Evolutionary conservation across 2,797 vertebrate species (phyloP).

Genomic region (Gallinago nigripennis): DNA sequence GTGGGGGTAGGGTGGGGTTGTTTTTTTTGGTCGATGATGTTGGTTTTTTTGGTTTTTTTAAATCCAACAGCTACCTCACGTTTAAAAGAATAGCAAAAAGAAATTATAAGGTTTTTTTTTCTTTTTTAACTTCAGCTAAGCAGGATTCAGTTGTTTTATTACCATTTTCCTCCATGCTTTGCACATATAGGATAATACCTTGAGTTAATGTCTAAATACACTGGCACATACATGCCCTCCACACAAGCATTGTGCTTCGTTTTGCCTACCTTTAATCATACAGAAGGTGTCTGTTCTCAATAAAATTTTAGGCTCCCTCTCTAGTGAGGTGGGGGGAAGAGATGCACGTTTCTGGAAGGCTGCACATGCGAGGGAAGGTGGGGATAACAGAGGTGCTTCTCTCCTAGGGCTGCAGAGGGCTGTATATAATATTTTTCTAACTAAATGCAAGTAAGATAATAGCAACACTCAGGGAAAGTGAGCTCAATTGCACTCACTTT

Average conservation of each 20-base stretch:
- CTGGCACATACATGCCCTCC: neutral
- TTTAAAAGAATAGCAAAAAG: neutral
- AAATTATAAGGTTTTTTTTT: neutral
- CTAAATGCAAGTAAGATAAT: neutral
- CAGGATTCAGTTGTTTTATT: neutral
- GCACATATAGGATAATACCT: neutral
- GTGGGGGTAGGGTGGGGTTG: neutral
- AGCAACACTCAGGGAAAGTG: neutral
- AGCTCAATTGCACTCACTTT: neutral
- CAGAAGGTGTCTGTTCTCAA: neutral
- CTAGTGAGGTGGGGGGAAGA: neutral
- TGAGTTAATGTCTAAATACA: neutral
- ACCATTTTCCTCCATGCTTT: neutral
- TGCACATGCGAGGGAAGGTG: neutral
- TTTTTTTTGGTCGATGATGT: neutral
- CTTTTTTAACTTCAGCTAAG: neutral
- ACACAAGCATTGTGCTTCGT: accelerated
- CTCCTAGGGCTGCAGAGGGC: neutral
- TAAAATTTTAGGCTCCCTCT: neutral
- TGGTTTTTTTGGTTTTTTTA: neutral
- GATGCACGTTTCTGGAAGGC: neutral
- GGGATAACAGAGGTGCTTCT: neutral
- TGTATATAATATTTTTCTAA: neutral
- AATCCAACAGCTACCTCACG: neutral
- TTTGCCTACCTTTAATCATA: neutral